Conservation (phyloP, 2,113 vertebrate genomes). For the Motacilla tschutschensis region DNA sequence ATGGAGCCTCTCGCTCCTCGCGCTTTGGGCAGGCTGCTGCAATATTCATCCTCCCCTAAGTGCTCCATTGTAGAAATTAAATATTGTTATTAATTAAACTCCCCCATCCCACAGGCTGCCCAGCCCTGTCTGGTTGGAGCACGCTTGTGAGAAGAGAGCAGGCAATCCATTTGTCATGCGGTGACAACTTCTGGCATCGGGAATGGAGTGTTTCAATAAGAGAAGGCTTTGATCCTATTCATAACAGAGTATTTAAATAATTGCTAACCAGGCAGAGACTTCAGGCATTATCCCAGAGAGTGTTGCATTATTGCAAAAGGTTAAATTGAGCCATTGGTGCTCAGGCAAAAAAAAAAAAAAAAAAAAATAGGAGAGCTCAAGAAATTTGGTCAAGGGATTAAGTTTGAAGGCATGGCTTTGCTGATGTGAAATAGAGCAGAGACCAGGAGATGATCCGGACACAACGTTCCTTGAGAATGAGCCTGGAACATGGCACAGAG, state of each 20-base stretch:
- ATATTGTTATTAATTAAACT: slow-evolving; percentile 55
- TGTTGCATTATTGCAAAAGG: slow-evolving; percentile 29
- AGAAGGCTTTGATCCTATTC: slow-evolving; percentile 56
- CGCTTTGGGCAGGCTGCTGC: neutral
- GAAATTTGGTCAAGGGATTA: slow-evolving; percentile 10
- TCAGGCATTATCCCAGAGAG: slow-evolving; percentile 35
- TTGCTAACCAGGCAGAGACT: slow-evolving; percentile 47
- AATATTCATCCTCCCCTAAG: neutral
- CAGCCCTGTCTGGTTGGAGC: slow-evolving; percentile 6
- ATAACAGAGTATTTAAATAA: slow-evolving; percentile 56
- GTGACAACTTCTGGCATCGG: slow-evolving; percentile 41
- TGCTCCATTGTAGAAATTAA: slow-evolving; percentile 44
- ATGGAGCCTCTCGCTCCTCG: neutral
- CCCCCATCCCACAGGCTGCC: slow-evolving; percentile 20
- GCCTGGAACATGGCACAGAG: neutral
- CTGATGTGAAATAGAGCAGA: neutral
- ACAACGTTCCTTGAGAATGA: neutral
- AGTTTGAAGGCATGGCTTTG: neutral
- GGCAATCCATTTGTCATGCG: slow-evolving; percentile 37
- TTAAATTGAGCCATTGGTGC: slow-evolving; percentile 14
- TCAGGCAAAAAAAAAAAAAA: neutral
- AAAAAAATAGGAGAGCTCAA: neutral
- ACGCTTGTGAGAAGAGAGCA: neutral
- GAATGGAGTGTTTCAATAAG: slow-evolving; percentile 55
- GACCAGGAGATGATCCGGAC: neutral